These are phyloP conservation scores for Erythrolamprus reginae DNA, from an alignment of 2,113 vertebrate genomes.

Conservation along the genomic window DNA sequence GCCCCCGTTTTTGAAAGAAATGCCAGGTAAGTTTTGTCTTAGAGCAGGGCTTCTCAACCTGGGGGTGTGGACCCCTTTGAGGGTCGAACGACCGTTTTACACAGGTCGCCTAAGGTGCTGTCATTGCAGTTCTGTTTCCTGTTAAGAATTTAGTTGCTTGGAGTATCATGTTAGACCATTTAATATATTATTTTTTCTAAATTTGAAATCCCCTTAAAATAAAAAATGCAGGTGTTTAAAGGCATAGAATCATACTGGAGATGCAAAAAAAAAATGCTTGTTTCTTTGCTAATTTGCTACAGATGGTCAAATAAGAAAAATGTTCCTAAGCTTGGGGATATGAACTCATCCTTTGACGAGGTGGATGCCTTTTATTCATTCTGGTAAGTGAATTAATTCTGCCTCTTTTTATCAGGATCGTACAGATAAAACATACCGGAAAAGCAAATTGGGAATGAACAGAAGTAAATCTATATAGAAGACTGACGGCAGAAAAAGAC, in stretches of 20 bases:
- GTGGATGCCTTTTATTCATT: conserved; percentile 97
- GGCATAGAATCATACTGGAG: background rate
- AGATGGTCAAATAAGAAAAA: conserved; percentile 95
- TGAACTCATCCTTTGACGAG: conserved; percentile 89
- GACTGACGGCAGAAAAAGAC: too few relatives aligned
- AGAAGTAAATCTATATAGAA: background rate
- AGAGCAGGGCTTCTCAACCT: too few relatives aligned
- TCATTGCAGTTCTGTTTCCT: too few relatives aligned
- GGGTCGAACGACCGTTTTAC: too few relatives aligned
- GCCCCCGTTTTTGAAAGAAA: conserved; percentile 90
- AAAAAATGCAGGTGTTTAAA: background rate
- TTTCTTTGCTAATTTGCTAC: conserved; percentile 30
- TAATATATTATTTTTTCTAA: too few relatives aligned
- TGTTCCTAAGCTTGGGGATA: conserved; percentile 81
- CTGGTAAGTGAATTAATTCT: conserved; percentile 76
- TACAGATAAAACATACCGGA: background rate
- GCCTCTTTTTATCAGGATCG: background rate
- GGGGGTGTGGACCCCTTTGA: too few relatives aligned
- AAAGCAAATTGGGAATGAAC: background rate
- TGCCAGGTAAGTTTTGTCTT: conserved; percentile 73
- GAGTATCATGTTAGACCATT: too few relatives aligned
- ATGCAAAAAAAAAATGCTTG: background rate
- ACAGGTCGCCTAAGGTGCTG: too few relatives aligned
- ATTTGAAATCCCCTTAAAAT: too few relatives aligned
- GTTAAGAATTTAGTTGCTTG: too few relatives aligned